phyloP scores from a whole-genome alignment of 2,113 vertebrate species.

The Indicator indicator region DNA sequence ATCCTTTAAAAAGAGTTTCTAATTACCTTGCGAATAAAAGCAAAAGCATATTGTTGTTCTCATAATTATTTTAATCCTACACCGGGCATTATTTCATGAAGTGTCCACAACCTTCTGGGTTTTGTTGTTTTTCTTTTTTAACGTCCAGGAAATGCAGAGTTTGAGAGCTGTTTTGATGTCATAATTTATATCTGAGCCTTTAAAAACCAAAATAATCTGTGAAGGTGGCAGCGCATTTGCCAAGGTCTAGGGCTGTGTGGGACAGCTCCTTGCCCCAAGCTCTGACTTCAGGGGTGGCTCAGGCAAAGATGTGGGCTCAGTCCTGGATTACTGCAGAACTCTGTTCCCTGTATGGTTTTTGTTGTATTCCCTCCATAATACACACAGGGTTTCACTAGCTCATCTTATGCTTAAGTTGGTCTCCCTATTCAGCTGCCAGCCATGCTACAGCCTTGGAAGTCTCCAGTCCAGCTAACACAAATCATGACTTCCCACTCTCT shows the following conservation, averaged over 20 bases:
- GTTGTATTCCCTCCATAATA: neutral
- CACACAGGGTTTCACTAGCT: neutral
- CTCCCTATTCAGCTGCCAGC: neutral
- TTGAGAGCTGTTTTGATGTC: neutral
- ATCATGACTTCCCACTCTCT: neutral
- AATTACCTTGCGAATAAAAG: slow-evolving; percentile 50
- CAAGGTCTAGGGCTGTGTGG: neutral
- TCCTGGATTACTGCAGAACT: neutral
- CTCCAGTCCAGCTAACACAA: neutral
- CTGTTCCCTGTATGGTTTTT: accelerated
- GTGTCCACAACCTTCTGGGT: neutral
- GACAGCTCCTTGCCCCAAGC: accelerated
- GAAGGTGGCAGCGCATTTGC: neutral
- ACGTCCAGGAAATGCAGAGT: neutral
- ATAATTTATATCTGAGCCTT: neutral
- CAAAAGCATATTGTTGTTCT: slow-evolving; percentile 29
- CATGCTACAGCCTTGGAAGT: too few species aligned
- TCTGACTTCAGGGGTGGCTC: neutral
- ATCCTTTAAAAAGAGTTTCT: slow-evolving; percentile 25
- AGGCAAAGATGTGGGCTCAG: accelerated
- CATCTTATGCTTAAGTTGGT: accelerated
- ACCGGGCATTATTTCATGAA: neutral
- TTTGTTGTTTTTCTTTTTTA: neutral
- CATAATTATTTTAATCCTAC: slow-evolving; percentile 36
- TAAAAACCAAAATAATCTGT: neutral